These are phyloP conservation scores for Hecatera dysodea DNA, from an alignment of 2,888 invertebrate species.

Conservation along the genomic window DNA sequence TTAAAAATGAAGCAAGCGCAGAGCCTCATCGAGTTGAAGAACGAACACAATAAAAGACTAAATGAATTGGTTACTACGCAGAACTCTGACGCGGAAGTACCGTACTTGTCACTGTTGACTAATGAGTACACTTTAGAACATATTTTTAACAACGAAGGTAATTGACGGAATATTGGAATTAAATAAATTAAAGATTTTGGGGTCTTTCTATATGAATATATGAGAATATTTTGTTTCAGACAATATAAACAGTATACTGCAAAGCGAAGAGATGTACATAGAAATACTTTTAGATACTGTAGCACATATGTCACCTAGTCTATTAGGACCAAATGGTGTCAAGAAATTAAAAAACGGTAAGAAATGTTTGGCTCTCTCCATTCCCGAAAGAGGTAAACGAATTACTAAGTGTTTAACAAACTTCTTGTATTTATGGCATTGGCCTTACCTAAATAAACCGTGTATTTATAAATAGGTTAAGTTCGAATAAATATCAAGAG, in stretches of 20 bases:
- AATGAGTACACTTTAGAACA: slow-evolving; percentile 84
- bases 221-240: slow-evolving; percentile 83
- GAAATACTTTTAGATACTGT: slow-evolving; percentile 91
- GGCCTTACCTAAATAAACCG: too few relatives aligned
- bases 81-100: slow-evolving; percentile 86
- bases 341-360: slow-evolving; percentile 90
- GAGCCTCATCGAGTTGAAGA: slow-evolving; percentile 82
- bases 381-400: too few relatives aligned
- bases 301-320: slow-evolving; percentile 90
- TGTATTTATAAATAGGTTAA: too few relatives aligned
- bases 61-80: slow-evolving; percentile 78
- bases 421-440: too few relatives aligned
- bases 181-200: too few relatives aligned
- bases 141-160: slow-evolving; percentile 84
- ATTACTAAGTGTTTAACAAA: too few relatives aligned
- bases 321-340: slow-evolving; percentile 92
- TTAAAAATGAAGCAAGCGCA: slow-evolving; percentile 84
- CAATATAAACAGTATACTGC: slow-evolving; percentile 92
- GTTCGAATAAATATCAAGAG: too few relatives aligned
- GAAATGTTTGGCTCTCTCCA: neutral
- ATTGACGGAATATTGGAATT: neutral
- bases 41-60: slow-evolving; percentile 79
- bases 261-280: slow-evolving; percentile 93
- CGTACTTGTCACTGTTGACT: slow-evolving; percentile 84
- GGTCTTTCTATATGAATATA: too few relatives aligned